Conservation (phyloP, 92 coral and sea anemone species). For the Ricordea florida region DNA sequence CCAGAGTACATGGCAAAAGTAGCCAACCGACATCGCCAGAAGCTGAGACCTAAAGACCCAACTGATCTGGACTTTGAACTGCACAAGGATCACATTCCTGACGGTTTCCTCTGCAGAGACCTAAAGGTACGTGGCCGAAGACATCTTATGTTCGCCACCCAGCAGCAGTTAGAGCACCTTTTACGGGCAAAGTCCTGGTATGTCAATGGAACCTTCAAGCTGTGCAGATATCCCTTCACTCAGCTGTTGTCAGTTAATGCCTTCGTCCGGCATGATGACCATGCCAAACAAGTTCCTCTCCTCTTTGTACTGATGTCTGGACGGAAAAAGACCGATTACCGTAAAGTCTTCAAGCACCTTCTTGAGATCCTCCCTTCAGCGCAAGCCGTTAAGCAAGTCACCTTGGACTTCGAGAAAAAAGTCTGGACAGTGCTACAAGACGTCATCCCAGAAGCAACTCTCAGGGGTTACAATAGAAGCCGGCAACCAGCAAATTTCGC, state of each 20-base stretch:
- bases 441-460: too few species aligned
- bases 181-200: conserved; percentile 23
- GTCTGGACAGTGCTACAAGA: too few species aligned
- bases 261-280: conserved; percentile 16
- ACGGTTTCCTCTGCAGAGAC: conserved; percentile 17
- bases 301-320: conserved; percentile 35
- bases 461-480: conserved; percentile 11
- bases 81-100: not conserved
- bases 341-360: not conserved
- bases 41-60: conserved; percentile 21
- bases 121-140: not conserved
- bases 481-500: conserved; percentile 26
- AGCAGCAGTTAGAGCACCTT: conserved; percentile 10
- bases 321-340: conserved; percentile 10
- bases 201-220: conserved; percentile 34
- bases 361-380: not conserved
- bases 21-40: conserved; percentile 31
- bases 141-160: conserved; percentile 26
- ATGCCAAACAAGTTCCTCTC: conserved; percentile 47
- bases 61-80: conserved; percentile 16
- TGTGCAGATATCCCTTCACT: conserved; percentile 17
- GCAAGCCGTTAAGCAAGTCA: too few species aligned
- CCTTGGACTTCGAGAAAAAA: not conserved
- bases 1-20: conserved; percentile 24
- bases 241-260: conserved; percentile 30